A percentile compares a stretch with the other conserved stretches of the same genome.
Conservation (phyloP, 2,113 vertebrate species). For the Chloropsis hardwickii region DNA sequence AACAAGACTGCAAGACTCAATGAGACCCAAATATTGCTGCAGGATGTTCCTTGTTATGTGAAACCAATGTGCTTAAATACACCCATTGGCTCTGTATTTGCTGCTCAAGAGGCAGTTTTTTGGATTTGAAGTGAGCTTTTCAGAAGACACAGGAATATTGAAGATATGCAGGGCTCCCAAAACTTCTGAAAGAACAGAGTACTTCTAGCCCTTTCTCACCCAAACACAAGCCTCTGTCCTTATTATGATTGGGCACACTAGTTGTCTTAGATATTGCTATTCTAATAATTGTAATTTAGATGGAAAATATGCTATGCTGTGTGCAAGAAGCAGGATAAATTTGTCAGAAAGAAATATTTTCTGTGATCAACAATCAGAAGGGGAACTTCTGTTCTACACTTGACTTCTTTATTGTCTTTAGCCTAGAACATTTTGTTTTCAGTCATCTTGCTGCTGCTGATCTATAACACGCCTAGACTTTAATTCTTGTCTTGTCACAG, state of each 20-base stretch:
- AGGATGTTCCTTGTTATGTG: background rate
- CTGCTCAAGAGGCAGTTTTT: background rate
- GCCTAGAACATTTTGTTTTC: background rate
- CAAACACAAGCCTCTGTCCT: background rate
- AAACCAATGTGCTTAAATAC: background rate
- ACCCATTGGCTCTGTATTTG: background rate
- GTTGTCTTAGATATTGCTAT: background rate
- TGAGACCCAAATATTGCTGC: background rate
- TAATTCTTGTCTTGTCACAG: conserved; percentile 22
- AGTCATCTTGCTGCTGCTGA: background rate
- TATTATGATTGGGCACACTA: background rate
- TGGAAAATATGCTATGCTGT: background rate
- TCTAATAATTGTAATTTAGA: background rate
- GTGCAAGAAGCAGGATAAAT: background rate
- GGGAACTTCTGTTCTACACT: background rate
- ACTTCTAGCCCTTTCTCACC: background rate
- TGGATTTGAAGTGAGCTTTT: background rate
- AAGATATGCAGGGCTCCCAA: background rate
- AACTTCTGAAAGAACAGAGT: background rate
- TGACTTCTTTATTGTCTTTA: background rate
- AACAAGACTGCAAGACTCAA: background rate
- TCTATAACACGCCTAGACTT: background rate
- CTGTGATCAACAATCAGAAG: background rate
- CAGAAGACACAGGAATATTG: background rate
- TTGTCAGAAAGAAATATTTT: background rate